Conservation (phyloP, 2,888 invertebrate species). For the Pyralis farinalis region DNA sequence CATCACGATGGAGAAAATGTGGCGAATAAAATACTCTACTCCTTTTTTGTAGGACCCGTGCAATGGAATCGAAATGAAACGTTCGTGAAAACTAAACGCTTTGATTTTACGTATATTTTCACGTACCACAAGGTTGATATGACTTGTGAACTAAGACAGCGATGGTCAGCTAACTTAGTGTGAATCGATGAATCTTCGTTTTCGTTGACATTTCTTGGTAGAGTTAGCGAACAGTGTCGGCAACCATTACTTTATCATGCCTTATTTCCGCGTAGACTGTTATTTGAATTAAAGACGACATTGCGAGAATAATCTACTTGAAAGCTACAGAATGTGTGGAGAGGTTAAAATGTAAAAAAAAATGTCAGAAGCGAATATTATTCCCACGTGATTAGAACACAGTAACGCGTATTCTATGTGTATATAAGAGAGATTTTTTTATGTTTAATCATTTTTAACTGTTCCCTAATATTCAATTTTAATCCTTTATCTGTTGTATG, state of each 20-base stretch:
- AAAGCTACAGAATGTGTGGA: background rate
- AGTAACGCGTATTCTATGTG: too few species aligned
- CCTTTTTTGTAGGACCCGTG: constrained; percentile 30
- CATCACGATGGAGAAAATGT: constrained; percentile 37
- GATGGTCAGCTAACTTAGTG: too few species aligned
- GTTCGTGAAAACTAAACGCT: background rate
- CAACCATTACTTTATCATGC: constrained; percentile 28
- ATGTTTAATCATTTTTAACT: too few species aligned
- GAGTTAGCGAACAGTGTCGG: constrained; percentile 12
- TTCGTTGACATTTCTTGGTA: background rate
- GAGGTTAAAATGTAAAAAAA: too few species aligned
- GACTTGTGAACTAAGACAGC: too few species aligned
- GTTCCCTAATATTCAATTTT: too few species aligned
- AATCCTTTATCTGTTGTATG: too few species aligned
- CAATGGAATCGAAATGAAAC: background rate
- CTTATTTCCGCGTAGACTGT: constrained; percentile 48
- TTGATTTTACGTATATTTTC: background rate
- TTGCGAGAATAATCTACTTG: too few species aligned
- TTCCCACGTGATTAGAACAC: too few species aligned
- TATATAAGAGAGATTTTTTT: too few species aligned
- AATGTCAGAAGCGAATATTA: too few species aligned
- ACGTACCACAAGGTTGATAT: background rate
- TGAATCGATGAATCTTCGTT: background rate
- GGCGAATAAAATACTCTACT: constrained; percentile 33
- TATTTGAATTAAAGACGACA: background rate